A percentile compares a stretch with the other conserved stretches of the same genome.
Evolutionary conservation across 2,113 vertebrate species (phyloP).

Genomic region (Pimephales promelas): DNA sequence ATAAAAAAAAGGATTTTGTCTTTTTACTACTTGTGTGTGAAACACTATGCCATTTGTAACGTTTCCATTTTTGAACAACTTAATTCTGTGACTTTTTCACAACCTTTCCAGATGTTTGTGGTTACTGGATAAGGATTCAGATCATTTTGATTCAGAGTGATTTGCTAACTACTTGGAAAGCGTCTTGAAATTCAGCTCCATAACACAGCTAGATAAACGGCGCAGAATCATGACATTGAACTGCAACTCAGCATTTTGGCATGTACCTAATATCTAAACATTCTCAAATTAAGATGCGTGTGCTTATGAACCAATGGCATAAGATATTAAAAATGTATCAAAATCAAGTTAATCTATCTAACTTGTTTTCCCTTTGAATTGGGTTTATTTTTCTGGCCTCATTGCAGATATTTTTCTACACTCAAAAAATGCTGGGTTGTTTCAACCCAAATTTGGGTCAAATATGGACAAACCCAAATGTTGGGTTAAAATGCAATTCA

Average conservation of each 20-base stretch:
- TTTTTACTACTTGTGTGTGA: background rate
- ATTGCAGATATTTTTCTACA: too few species aligned
- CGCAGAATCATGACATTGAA: background rate
- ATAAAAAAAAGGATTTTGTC: background rate
- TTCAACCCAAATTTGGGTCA: too few species aligned
- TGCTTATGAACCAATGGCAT: too few species aligned
- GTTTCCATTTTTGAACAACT: background rate
- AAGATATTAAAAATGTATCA: too few species aligned
- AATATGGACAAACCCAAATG: too few species aligned
- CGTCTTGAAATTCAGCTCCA: background rate
- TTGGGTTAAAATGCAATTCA: too few species aligned
- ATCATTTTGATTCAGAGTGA: conserved; percentile 7
- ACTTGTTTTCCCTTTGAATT: background rate
- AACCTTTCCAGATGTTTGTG: conserved; percentile 22
- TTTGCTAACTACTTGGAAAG: background rate
- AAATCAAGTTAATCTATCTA: too few species aligned
- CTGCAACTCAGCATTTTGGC: background rate
- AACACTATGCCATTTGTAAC: background rate
- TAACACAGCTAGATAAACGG: background rate
- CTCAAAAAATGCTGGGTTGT: too few species aligned
- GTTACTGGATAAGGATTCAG: background rate
- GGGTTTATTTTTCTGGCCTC: too few species aligned
- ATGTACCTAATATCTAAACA: too few species aligned
- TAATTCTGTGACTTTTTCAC: background rate
- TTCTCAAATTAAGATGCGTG: too few species aligned